Percentiles rank a stretch among this genome's conserved stretches.
phyloP scores from a whole-genome alignment of 2,888 invertebrate genomes.

The Hermodice carunculata region DNA sequence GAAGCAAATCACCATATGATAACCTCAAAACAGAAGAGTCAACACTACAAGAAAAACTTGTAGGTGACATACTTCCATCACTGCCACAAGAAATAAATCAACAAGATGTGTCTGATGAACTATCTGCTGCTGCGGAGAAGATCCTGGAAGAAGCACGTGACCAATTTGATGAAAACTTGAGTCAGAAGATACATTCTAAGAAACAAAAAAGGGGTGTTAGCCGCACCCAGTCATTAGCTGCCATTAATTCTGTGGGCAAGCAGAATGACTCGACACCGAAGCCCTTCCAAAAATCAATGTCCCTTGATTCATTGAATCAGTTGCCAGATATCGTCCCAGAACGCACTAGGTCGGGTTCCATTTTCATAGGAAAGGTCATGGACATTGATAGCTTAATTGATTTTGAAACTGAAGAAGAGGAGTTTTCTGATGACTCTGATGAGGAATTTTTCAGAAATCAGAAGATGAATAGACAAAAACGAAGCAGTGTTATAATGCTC shows the following conservation, averaged over 20 bases:
- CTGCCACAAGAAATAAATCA: not conserved
- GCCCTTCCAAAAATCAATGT: conserved; percentile 12
- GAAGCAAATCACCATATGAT: conserved; percentile 33
- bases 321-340: conserved; percentile 36
- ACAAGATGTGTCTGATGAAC: not conserved
- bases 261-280: conserved; percentile 18
- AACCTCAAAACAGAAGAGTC: conserved; percentile 3
- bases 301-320: conserved; percentile 31
- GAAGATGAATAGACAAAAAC: not conserved
- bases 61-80: too few relatives aligned
- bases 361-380: conserved; percentile 40
- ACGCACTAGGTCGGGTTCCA: conserved; percentile 9
- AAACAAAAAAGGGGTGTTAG: conserved; percentile 4
- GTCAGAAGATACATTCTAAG: conserved; percentile 1
- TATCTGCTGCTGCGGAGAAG: not conserved
- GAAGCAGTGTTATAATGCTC: not conserved
- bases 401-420: conserved; percentile 53
- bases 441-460: conserved; percentile 27
- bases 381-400: conserved; percentile 60
- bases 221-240: conserved; percentile 19
- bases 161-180: conserved; percentile 14
- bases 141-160: too few relatives aligned
- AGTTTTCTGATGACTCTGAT: conserved; percentile 10
- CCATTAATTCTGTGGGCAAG: conserved; percentile 24
- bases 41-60: not conserved